A percentile compares a stretch with the other conserved stretches of the same genome.
Evolutionary conservation across 2,797 vertebrate genomes (phyloP).

Genomic region (Alauda arvensis): DNA sequence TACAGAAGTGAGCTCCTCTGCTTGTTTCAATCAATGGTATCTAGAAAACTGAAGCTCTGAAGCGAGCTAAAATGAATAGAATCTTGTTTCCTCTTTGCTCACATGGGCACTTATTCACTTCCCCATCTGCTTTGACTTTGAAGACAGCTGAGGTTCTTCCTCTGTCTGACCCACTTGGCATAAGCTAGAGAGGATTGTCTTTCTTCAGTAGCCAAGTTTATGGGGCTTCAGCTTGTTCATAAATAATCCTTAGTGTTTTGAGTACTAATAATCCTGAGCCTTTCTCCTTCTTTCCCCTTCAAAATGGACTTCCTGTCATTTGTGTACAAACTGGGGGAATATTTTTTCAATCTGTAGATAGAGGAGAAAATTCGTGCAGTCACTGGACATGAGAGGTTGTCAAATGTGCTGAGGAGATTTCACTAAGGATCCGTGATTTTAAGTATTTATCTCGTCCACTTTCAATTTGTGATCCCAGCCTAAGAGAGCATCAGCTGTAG

Average conservation of each 20-base stretch:
- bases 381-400: background rate
- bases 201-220: slow-evolving; percentile 46
- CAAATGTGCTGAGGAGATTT: background rate
- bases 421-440: background rate
- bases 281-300: background rate
- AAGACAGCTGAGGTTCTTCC: slow-evolving; percentile 56
- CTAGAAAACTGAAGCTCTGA: background rate
- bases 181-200: slow-evolving; percentile 35
- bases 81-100: slow-evolving; percentile 37
- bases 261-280: too few relatives aligned
- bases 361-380: background rate
- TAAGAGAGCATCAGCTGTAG: background rate
- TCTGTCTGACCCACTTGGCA: slow-evolving; percentile 67
- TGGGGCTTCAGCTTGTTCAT: slow-evolving; percentile 17
- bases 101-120: slow-evolving; percentile 23
- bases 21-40: background rate
- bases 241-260: slow-evolving; percentile 26
- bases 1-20: background rate
- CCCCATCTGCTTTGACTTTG: slow-evolving; percentile 56
- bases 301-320: background rate
- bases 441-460: background rate
- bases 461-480: background rate
- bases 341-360: background rate
- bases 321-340: background rate
- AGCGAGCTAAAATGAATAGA: background rate